Evolutionary conservation across 2,797 vertebrate genomes (phyloP).

Genomic region (Falco columbarius): DNA sequence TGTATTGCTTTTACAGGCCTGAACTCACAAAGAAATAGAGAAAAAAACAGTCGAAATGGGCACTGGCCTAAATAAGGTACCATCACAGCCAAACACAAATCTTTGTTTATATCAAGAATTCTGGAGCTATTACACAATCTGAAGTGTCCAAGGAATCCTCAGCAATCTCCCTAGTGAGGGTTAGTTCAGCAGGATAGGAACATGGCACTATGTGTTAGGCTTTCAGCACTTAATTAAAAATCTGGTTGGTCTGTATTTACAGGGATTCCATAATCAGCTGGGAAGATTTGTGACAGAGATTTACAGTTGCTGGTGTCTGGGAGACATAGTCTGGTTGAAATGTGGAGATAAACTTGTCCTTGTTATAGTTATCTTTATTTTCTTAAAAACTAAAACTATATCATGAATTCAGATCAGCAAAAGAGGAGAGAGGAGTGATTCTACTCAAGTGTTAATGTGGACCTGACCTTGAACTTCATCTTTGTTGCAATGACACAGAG

Average conservation of each 20-base stretch:
- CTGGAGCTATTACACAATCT: neutral
- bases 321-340: neutral
- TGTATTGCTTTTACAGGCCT: conserved; percentile 36
- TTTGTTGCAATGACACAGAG: neutral
- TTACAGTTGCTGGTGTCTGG: neutral
- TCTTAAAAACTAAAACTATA: neutral
- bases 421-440: neutral
- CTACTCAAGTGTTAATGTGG: neutral
- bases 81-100: neutral
- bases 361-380: neutral
- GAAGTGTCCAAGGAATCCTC: neutral
- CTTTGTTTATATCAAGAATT: neutral
- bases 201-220: neutral
- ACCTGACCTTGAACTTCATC: neutral
- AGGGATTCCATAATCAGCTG: neutral
- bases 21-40: conserved; percentile 52
- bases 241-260: neutral
- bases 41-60: conserved; percentile 27
- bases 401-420: neutral
- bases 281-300: neutral
- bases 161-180: neutral
- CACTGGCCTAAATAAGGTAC: conserved; percentile 42
- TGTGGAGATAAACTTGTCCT: neutral
- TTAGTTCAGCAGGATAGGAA: neutral
- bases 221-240: neutral